A percentile compares a stretch with the other conserved stretches of the same genome.
phyloP scores from a whole-genome alignment of 1,140 invertebrate species.

The Gonioctena quinquepunctata region DNA sequence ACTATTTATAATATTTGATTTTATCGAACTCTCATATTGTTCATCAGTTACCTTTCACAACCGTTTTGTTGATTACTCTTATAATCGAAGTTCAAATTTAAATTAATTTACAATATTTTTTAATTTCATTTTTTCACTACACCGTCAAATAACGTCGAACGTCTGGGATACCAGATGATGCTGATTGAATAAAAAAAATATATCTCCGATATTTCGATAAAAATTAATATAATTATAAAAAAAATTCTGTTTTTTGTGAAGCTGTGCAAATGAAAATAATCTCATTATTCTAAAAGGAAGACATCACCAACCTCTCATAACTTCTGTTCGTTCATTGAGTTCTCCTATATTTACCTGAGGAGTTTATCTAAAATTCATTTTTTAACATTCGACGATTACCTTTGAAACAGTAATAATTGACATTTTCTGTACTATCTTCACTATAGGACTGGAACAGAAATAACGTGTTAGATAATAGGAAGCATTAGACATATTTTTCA shows the following conservation, averaged over 20 bases:
- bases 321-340: too few relatives aligned
- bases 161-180: too few relatives aligned
- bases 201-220: too few relatives aligned
- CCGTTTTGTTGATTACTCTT: constrained; percentile 38
- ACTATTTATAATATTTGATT: constrained; percentile 28
- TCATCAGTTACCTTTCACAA: constrained; percentile 29
- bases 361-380: not conserved
- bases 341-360: not conserved
- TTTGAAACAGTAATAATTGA: constrained; percentile 36
- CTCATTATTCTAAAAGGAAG: too few relatives aligned
- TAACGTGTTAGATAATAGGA: constrained; percentile 17
- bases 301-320: too few relatives aligned
- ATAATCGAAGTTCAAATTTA: constrained; percentile 30
- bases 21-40: constrained; percentile 26
- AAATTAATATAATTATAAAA: too few relatives aligned
- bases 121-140: constrained; percentile 9
- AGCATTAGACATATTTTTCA: not conserved
- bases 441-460: not conserved
- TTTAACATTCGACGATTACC: not conserved
- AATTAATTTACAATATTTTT: constrained; percentile 5
- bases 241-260: too few relatives aligned
- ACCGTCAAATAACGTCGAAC: not conserved
- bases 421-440: constrained; percentile 30
- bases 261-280: too few relatives aligned
- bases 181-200: too few relatives aligned